These are phyloP conservation scores for Drosophila formosana DNA, from an alignment of 2,888 invertebrate species.

Conservation along the genomic window DNA sequence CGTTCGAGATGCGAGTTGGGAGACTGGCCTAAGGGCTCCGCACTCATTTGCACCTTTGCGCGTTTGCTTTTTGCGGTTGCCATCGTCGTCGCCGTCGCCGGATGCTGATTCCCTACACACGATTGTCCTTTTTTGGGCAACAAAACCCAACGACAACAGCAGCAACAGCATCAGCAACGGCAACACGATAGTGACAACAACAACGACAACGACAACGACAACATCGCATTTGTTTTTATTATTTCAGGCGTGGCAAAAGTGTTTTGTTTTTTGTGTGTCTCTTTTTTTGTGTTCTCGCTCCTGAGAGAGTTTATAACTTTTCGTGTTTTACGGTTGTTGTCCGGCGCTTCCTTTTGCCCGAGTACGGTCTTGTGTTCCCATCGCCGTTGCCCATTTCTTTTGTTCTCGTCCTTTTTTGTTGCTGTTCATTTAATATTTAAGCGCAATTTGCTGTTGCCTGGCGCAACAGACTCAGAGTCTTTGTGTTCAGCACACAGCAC, in stretches of 20 bases:
- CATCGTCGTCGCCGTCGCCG: slow-evolving; percentile 39
- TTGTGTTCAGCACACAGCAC: neutral
- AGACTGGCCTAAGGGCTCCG: slow-evolving; percentile 12
- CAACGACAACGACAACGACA: slow-evolving; percentile 13
- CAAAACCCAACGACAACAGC: slow-evolving; percentile 11
- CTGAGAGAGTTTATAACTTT: slow-evolving; percentile 78
- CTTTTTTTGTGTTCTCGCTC: slow-evolving; percentile 43
- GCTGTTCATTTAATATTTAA: slow-evolving; percentile 82
- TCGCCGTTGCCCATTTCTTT: slow-evolving; percentile 2
- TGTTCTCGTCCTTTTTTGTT: slow-evolving; percentile 36
- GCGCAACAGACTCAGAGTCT: slow-evolving; percentile 46
- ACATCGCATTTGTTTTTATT: slow-evolving; percentile 76
- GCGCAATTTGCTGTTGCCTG: slow-evolving; percentile 74
- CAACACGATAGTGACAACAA: neutral
- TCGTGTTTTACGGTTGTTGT: slow-evolving; percentile 79
- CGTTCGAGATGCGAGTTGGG: slow-evolving; percentile 12
- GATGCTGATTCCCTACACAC: slow-evolving; percentile 60
- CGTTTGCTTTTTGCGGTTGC: slow-evolving; percentile 65
- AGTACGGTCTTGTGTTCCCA: slow-evolving; percentile 1
- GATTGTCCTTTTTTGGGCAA: slow-evolving; percentile 54
- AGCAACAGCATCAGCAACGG: neutral
- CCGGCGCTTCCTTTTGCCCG: slow-evolving; percentile 56
- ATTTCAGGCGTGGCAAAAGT: slow-evolving; percentile 78
- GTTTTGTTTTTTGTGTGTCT: slow-evolving; percentile 66
- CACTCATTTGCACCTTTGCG: slow-evolving; percentile 82